Evolutionary conservation across 2,113 vertebrate genomes (phyloP).

Genomic region (Chaetura pelagica): DNA sequence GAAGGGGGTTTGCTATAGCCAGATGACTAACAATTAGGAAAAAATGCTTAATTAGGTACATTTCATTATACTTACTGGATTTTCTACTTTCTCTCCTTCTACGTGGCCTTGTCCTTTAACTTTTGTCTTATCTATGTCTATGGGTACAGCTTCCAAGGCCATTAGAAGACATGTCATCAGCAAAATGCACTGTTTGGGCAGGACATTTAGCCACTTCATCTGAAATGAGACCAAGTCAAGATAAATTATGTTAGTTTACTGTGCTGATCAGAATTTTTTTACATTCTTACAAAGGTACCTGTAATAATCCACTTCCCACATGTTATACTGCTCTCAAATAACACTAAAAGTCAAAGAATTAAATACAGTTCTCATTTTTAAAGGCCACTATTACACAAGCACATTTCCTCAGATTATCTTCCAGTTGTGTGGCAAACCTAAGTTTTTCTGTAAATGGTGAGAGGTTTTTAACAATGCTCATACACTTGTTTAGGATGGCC

Average conservation of each 20-base stretch:
- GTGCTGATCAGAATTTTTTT: neutral
- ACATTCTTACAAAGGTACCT: neutral
- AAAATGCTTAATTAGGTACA: neutral
- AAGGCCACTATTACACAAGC: neutral
- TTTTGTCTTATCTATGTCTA: conserved; percentile 93
- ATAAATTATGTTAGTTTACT: neutral
- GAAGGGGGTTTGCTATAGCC: neutral
- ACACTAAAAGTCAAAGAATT: neutral
- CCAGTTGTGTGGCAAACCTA: neutral
- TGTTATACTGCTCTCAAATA: neutral
- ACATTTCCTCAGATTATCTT: neutral
- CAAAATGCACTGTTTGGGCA: conserved; percentile 69
- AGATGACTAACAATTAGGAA: neutral
- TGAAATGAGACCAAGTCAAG: conserved; percentile 69
- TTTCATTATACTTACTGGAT: conserved; percentile 81
- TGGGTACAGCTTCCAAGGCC: conserved; percentile 86
- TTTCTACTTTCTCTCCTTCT: conserved; percentile 83
- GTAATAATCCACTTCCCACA: neutral
- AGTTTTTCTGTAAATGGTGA: neutral
- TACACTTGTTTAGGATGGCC: neutral
- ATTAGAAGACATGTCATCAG: conserved; percentile 78
- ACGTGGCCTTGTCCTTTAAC: conserved; percentile 77
- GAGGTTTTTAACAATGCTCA: neutral
- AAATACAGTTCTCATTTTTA: neutral
- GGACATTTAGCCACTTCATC: conserved; percentile 80